These are phyloP conservation scores for Syngnathus acus DNA, from an alignment of 2,797 vertebrate genomes.

Conservation along the genomic window DNA sequence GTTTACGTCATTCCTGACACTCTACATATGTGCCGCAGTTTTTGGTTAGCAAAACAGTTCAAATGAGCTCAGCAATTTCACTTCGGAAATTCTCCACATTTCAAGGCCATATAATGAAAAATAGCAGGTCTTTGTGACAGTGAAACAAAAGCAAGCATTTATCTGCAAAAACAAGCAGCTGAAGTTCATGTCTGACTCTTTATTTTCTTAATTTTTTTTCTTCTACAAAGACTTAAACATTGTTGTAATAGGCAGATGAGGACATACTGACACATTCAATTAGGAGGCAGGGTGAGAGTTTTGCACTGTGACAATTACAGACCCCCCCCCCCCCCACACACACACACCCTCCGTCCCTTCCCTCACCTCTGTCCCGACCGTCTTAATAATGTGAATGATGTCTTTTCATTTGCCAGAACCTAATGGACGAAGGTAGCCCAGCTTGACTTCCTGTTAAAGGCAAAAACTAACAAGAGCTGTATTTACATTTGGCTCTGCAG, in stretches of 20 bases:
- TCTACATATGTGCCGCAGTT: not conserved
- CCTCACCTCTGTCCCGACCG: slow-evolving; percentile 27
- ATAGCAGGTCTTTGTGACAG: not conserved
- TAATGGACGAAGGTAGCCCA: slow-evolving; percentile 46
- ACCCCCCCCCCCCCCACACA: slow-evolving; percentile 13
- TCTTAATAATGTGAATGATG: slow-evolving; percentile 55
- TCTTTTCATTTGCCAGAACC: slow-evolving; percentile 45
- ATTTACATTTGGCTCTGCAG: slow-evolving; percentile 39
- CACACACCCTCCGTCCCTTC: slow-evolving; percentile 7
- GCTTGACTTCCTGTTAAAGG: slow-evolving; percentile 56
- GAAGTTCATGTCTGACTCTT: slow-evolving; percentile 21
- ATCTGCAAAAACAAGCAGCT: slow-evolving; percentile 16
- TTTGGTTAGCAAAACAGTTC: not conserved
- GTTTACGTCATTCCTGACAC: not conserved
- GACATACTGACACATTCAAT: slow-evolving; percentile 52
- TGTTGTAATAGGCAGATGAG: slow-evolving; percentile 39
- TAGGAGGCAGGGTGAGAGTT: slow-evolving; percentile 31
- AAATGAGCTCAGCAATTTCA: not conserved
- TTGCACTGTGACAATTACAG: slow-evolving; percentile 38
- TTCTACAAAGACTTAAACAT: slow-evolving; percentile 37
- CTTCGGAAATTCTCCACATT: not conserved
- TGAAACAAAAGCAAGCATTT: slow-evolving; percentile 32
- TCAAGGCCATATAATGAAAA: not conserved
- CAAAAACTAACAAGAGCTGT: slow-evolving; percentile 52
- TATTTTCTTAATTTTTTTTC: slow-evolving; percentile 17